These are phyloP conservation scores for Borostomias antarcticus DNA, from an alignment of 2,797 vertebrate genomes.

Conservation along the genomic window DNA sequence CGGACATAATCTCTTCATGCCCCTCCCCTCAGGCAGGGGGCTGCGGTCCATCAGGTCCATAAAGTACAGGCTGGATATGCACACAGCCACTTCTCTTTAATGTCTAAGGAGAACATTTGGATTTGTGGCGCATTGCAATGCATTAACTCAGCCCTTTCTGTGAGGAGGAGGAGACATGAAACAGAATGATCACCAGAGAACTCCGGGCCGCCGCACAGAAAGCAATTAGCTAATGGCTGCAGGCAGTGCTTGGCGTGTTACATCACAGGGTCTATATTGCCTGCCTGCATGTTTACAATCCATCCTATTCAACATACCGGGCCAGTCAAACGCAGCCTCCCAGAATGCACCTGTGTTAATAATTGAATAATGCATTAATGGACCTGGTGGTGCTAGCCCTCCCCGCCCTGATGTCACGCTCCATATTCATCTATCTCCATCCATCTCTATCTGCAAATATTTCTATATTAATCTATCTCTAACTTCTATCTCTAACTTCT, in stretches of 20 bases:
- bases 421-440: background rate
- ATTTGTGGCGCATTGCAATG: background rate
- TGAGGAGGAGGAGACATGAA: slow-evolving; percentile 3
- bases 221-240: slow-evolving; percentile 44
- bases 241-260: slow-evolving; percentile 14
- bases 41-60: too few relatives aligned
- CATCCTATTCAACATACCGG: too few relatives aligned
- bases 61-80: slow-evolving; percentile 18
- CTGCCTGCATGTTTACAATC: slow-evolving; percentile 23
- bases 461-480: too few relatives aligned
- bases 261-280: slow-evolving; percentile 25
- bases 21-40: too few relatives aligned
- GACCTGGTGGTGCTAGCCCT: slow-evolving; percentile 10
- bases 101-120: background rate
- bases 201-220: slow-evolving; percentile 32
- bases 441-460: too few relatives aligned
- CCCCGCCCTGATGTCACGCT: slow-evolving; percentile 5
- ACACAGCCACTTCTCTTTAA: too few relatives aligned
- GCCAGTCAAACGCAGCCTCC: slow-evolving; percentile 8
- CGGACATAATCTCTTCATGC: too few relatives aligned
- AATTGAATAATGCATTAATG: slow-evolving; percentile 51
- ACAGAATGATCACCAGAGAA: slow-evolving; percentile 6
- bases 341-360: slow-evolving; percentile 49
- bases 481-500: too few relatives aligned
- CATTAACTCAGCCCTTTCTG: background rate